These are phyloP conservation scores for Tachina lurida DNA, from an alignment of 2,888 invertebrate genomes.

Conservation along the genomic window DNA sequence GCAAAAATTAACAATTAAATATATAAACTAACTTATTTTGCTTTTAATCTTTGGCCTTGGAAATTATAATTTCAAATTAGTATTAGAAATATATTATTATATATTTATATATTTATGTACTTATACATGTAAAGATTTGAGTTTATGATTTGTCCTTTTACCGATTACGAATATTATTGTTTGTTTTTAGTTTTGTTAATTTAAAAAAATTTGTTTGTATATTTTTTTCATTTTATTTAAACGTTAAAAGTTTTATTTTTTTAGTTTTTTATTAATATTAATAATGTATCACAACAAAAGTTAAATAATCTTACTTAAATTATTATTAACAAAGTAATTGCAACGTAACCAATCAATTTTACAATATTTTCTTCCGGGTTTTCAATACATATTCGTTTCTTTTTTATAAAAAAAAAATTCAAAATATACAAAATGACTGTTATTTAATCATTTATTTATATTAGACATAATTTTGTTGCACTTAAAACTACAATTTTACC, in stretches of 20 bases:
- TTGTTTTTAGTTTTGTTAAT: slow-evolving; percentile 11
- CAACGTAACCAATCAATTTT: slow-evolving; percentile 64
- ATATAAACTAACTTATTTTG: slow-evolving; percentile 38
- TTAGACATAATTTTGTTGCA: background rate
- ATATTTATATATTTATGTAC: background rate
- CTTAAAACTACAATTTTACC: too few species aligned
- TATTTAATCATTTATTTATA: background rate
- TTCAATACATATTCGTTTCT: slow-evolving; percentile 33
- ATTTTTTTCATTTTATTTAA: slow-evolving; percentile 52
- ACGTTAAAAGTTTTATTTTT: slow-evolving; percentile 37
- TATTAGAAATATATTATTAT: slow-evolving; percentile 21
- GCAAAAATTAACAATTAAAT: slow-evolving; percentile 55
- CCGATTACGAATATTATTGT: slow-evolving; percentile 56
- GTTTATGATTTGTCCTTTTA: slow-evolving; percentile 60
- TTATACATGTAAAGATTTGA: slow-evolving; percentile 44
- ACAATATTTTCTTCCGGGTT: slow-evolving; percentile 16
- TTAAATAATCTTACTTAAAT: slow-evolving; percentile 58
- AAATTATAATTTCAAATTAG: slow-evolving; percentile 53
- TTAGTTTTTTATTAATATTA: slow-evolving; percentile 61
- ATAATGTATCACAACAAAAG: slow-evolving; percentile 69
- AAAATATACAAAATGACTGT: slow-evolving; percentile 7
- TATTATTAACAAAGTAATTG: slow-evolving; percentile 62
- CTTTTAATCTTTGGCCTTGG: slow-evolving; percentile 62
- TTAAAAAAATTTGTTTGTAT: slow-evolving; percentile 18
- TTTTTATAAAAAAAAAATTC: slow-evolving; percentile 16